Conservation (phyloP, 2,797 vertebrate species). For the Tadarida brasiliensis region DNA sequence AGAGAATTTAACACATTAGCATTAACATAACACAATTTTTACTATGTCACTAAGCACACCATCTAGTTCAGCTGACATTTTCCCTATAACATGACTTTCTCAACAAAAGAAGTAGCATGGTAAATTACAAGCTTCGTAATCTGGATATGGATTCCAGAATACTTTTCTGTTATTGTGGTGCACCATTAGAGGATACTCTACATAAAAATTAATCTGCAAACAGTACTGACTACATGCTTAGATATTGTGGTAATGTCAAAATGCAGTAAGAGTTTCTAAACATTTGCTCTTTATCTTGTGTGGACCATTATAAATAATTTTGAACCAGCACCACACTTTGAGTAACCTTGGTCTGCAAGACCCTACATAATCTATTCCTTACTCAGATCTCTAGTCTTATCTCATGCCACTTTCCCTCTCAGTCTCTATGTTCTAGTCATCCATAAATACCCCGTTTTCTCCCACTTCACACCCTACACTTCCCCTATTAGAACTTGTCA, state of each 20-base stretch:
- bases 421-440: neutral
- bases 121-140: slow-evolving; percentile 26
- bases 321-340: neutral
- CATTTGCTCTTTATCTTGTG: neutral
- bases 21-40: neutral
- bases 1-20: neutral
- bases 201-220: neutral
- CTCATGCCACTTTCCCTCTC: neutral
- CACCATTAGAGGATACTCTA: neutral
- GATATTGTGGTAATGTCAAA: neutral
- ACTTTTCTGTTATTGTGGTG: neutral
- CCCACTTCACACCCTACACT: neutral
- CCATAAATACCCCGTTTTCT: neutral
- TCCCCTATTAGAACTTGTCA: neutral
- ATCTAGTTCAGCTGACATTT: slow-evolving; percentile 4
- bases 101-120: neutral
- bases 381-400: neutral
- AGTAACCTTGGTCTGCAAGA: neutral
- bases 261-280: neutral
- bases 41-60: neutral
- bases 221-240: neutral
- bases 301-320: neutral
- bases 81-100: slow-evolving; percentile 9
- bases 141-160: neutral
- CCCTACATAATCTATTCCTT: neutral